Evolutionary conservation across 2,113 vertebrate genomes (phyloP).

Genomic region (Pollimyrus isidori): DNA sequence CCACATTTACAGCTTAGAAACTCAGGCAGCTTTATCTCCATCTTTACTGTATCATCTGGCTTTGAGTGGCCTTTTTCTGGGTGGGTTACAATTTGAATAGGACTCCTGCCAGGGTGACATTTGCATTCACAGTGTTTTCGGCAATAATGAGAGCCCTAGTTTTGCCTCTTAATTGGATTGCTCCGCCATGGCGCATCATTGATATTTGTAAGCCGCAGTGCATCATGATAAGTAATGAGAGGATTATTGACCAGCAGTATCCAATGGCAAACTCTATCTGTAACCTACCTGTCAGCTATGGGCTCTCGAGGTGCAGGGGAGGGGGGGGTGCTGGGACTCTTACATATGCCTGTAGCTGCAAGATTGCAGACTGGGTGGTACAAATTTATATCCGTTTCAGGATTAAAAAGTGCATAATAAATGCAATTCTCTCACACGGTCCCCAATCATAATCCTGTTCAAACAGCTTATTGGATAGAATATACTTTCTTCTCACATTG

Average conservation of each 20-base stretch:
- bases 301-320: constrained; percentile 28
- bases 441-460: background rate
- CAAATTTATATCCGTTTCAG: background rate
- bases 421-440: background rate
- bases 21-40: background rate
- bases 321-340: background rate
- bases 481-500: background rate
- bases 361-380: background rate
- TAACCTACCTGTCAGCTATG: constrained; percentile 39
- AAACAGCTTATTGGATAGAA: background rate
- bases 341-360: background rate
- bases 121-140: constrained; percentile 64
- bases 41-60: constrained; percentile 27
- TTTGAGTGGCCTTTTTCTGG: constrained; percentile 37
- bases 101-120: constrained; percentile 55
- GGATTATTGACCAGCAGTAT: constrained; percentile 63
- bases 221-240: constrained; percentile 73
- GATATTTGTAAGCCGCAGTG: constrained; percentile 67
- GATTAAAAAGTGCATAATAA: background rate
- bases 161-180: constrained; percentile 68
- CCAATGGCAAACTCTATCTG: constrained; percentile 59
- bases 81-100: constrained; percentile 63
- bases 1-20: background rate
- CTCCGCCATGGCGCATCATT: constrained; percentile 64
- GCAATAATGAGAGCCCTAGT: constrained; percentile 62